phyloP scores from a whole-genome alignment of 2,797 vertebrate species.

The Sebastes cheni region DNA sequence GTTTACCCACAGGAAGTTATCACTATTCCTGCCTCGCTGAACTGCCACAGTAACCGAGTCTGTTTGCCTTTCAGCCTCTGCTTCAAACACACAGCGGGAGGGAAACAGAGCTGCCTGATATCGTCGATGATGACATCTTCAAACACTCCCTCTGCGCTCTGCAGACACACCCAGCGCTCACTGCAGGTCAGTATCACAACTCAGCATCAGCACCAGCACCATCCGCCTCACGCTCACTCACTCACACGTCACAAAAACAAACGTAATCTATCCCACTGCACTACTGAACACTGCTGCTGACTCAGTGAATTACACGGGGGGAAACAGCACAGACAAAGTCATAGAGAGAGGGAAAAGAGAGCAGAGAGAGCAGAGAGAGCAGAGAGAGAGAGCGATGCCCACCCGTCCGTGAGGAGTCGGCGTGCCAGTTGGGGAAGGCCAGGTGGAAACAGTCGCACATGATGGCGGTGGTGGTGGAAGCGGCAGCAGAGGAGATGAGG shows the following conservation, averaged over 20 bases:
- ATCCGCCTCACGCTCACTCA: slow-evolving; percentile 1
- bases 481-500: slow-evolving; percentile 22
- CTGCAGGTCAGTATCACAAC: slow-evolving; percentile 69
- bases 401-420: slow-evolving; percentile 93
- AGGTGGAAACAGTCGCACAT: slow-evolving; percentile 99
- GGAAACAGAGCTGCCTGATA: slow-evolving; percentile 13
- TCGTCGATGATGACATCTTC: slow-evolving; percentile 59
- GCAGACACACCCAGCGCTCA: slow-evolving; percentile 79
- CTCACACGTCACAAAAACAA: slow-evolving; percentile 44
- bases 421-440: slow-evolving; percentile 97
- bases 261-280: slow-evolving; percentile 75
- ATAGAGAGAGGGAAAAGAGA: slow-evolving; percentile 43
- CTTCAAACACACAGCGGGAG: slow-evolving; percentile 37
- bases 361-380: not conserved
- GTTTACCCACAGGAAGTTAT: not conserved
- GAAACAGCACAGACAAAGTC: slow-evolving; percentile 16
- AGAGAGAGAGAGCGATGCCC: slow-evolving; percentile 78
- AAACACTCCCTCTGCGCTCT: slow-evolving; percentile 51
- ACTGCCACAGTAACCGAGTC: not conserved
- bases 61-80: slow-evolving; percentile 16
- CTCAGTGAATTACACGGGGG: slow-evolving; percentile 34
- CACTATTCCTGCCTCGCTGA: slow-evolving; percentile 4
- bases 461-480: slow-evolving; percentile 69
- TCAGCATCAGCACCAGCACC: slow-evolving; percentile 60
- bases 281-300: slow-evolving; percentile 68